Percentiles rank a stretch among this genome's conserved stretches.
Conservation (phyloP, 2,797 vertebrate genomes). For the Manis javanica region DNA sequence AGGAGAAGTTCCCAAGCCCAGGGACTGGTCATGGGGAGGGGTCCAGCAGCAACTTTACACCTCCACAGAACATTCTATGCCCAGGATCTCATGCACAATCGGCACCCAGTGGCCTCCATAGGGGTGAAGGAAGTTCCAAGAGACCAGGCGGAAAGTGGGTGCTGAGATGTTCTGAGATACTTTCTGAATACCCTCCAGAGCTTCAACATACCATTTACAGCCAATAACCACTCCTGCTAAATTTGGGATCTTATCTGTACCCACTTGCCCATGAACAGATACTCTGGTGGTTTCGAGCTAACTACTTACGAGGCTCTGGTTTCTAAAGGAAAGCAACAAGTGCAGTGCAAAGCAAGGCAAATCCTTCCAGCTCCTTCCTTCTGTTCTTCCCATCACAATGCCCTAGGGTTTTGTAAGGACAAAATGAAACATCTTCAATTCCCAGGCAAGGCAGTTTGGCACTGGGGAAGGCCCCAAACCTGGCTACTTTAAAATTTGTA, state of each 20-base stretch:
- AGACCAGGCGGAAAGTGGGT: background rate
- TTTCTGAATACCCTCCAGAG: background rate
- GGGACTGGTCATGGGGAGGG: too few relatives aligned
- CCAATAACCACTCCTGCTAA: background rate
- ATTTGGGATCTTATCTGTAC: background rate
- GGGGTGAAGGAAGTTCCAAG: background rate
- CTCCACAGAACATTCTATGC: background rate
- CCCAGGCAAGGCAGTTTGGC: background rate
- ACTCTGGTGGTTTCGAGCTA: background rate
- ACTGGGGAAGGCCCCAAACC: background rate
- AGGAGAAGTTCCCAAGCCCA: background rate
- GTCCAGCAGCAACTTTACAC: background rate
- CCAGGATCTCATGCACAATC: background rate
- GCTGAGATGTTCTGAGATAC: background rate
- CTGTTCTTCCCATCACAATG: background rate
- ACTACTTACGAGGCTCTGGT: background rate
- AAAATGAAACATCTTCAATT: background rate
- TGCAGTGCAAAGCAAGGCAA: background rate
- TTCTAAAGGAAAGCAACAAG: background rate
- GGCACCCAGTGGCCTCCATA: background rate
- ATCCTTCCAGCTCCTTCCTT: background rate
- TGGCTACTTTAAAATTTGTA: background rate
- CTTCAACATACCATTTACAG: background rate
- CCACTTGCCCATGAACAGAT: background rate
- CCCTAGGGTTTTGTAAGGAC: background rate